Conservation (phyloP, 2,113 vertebrate genomes). For the Blennius ocellaris region DNA sequence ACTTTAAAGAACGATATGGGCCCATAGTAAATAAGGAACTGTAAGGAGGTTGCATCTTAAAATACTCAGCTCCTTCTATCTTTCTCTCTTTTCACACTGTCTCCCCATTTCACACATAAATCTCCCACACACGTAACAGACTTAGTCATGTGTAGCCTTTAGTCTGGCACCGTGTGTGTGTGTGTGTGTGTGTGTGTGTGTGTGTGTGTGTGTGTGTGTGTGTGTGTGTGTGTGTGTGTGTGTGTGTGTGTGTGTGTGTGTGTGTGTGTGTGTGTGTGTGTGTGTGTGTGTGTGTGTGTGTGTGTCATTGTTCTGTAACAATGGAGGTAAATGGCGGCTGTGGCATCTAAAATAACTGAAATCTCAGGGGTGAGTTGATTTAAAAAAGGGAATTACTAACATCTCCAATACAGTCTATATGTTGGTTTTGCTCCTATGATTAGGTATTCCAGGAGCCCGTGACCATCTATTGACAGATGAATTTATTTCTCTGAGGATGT, state of each 20-base stretch:
- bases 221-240: not conserved
- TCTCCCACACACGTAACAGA: slow-evolving; percentile 58
- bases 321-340: slow-evolving; percentile 15
- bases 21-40: slow-evolving; percentile 51
- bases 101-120: slow-evolving; percentile 62
- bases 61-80: slow-evolving; percentile 34
- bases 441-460: not conserved
- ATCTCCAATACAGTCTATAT: not conserved
- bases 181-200: slow-evolving; percentile 15
- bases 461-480: not conserved
- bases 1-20: slow-evolving; percentile 20
- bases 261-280: slow-evolving; percentile 1
- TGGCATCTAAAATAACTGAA: slow-evolving; percentile 1
- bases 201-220: slow-evolving; percentile 2
- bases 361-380: not conserved
- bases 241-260: not conserved
- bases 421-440: not conserved
- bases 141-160: slow-evolving; percentile 59
- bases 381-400: not conserved
- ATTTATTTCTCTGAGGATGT: not conserved
- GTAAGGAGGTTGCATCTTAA: slow-evolving; percentile 40
- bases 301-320: slow-evolving; percentile 4
- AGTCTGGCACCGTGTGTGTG: slow-evolving; percentile 46
- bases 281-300: not conserved
- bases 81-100: slow-evolving; percentile 24